Evolutionary conservation across 2,113 vertebrate genomes (phyloP).

Genomic region (Paramormyrops kingsleyae): DNA sequence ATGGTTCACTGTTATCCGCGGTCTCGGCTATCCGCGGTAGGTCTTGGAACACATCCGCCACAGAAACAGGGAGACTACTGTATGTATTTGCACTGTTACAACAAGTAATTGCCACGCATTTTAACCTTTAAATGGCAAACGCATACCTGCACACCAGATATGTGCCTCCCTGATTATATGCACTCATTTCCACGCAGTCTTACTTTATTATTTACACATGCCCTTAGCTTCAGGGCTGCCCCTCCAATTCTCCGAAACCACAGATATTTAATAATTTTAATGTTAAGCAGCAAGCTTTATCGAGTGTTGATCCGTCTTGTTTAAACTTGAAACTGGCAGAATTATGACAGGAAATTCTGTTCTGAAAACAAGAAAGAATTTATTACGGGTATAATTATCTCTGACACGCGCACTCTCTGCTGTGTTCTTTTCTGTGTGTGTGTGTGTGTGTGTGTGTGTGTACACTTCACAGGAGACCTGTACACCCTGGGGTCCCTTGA

Average conservation of each 20-base stretch:
- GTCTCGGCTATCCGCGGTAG: background rate
- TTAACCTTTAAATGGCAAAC: background rate
- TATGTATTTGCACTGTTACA: background rate
- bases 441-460: background rate
- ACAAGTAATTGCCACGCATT: background rate
- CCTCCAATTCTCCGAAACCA: background rate
- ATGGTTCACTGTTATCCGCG: background rate
- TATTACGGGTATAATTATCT: background rate
- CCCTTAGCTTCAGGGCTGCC: background rate
- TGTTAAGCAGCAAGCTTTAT: background rate
- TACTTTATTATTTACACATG: background rate
- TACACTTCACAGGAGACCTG: constrained; percentile 69
- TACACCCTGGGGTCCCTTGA: constrained; percentile 73
- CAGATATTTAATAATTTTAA: background rate
- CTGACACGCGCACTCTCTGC: background rate
- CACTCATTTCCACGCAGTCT: background rate
- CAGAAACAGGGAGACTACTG: background rate
- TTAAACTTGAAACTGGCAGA: constrained; percentile 10
- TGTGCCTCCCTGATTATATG: background rate
- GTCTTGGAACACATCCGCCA: background rate
- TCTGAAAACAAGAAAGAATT: background rate
- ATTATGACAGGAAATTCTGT: background rate
- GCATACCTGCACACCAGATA: background rate
- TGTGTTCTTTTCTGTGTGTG: background rate
- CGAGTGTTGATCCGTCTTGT: constrained; percentile 3